Evolutionary conservation across 2,113 vertebrate genomes (phyloP).

Genomic region (Antennarius striatus): DNA sequence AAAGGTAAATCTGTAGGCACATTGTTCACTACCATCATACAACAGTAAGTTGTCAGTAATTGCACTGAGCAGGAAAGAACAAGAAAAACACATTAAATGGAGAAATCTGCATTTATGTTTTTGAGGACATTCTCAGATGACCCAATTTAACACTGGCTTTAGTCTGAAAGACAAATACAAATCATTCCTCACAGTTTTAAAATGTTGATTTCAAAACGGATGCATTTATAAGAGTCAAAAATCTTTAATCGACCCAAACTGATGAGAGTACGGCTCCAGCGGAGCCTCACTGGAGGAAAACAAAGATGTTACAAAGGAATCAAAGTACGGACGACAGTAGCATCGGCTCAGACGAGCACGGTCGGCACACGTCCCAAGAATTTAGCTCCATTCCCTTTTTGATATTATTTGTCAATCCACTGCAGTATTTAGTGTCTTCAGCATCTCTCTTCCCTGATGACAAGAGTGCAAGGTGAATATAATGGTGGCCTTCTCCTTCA

Average conservation of each 20-base stretch:
- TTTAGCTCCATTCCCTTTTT: constrained; percentile 71
- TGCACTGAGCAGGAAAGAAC: constrained; percentile 1
- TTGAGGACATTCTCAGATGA: background rate
- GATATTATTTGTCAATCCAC: constrained; percentile 70
- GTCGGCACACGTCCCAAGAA: constrained; percentile 59
- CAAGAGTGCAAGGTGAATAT: constrained; percentile 52
- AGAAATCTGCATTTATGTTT: constrained; percentile 10
- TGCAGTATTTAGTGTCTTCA: constrained; percentile 52
- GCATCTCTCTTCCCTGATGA: constrained; percentile 54
- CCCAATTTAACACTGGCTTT: background rate
- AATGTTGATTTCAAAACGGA: constrained; percentile 21
- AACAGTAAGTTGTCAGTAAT: constrained; percentile 8
- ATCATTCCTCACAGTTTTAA: constrained; percentile 22
- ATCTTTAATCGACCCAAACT: constrained; percentile 61
- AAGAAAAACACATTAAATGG: constrained; percentile 1
- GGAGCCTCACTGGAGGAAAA: constrained; percentile 51
- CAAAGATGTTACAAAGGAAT: constrained; percentile 59
- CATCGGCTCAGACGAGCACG: constrained; percentile 68
- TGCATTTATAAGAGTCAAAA: constrained; percentile 35
- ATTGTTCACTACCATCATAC: constrained; percentile 48
- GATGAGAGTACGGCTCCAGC: constrained; percentile 57
- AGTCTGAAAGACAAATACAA: constrained; percentile 21
- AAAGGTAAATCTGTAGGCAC: constrained; percentile 67
- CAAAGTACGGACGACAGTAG: constrained; percentile 67
- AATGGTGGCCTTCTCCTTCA: constrained; percentile 66